Evolutionary conservation across 1,140 invertebrate species (phyloP), one percentile per base, ranked within the genome.

Genomic region (Drosophila sturtevanti): DNA sequence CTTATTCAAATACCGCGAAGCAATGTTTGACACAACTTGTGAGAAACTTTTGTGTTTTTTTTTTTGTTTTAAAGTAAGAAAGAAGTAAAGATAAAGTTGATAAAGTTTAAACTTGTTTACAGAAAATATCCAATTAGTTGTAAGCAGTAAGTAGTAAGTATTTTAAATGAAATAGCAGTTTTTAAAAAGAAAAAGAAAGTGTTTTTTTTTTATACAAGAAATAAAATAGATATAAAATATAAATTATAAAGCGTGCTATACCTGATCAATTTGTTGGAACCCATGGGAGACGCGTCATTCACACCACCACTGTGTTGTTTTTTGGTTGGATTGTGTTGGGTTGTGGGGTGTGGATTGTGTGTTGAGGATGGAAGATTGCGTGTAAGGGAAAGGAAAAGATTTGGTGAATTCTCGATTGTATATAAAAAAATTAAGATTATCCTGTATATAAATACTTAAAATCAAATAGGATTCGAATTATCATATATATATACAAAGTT

Each of bases 241-340:
- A 81, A 81, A 71, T 81, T 70, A 72, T 72, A 91, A 81, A 79
- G 81, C 80, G 87, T 91, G 90, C 86, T 91, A 76, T 92, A 92
- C 91, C 91, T 92, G 90, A 92, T 92, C 76, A 92, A 78, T 79
- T 91, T 92, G 89, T 92, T 92, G 78, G 90, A 82, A 90, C 89
- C 90, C 90, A 92, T 78, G 64, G 89, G 76, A 74, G 84, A 84
- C 61, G 76, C 79, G 80, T 92, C 90, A 90, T 67, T 92, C 67
- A 79, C 78, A 92, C 81, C 82, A 82, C 87, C 91, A 89, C 85
- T 89, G 84, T 89, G 84, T 82, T 77, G 69, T 77, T 48, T 41
- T 77, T 74, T 68, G 72, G 21, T 70, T 77, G 62, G 75, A 77
- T 62, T 76, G 68, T 72, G 48, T 77, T 62, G 58, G 64, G 63